These are phyloP conservation scores for Columba janthina DNA, from an alignment of 2,113 vertebrate species.

Conservation along the genomic window DNA sequence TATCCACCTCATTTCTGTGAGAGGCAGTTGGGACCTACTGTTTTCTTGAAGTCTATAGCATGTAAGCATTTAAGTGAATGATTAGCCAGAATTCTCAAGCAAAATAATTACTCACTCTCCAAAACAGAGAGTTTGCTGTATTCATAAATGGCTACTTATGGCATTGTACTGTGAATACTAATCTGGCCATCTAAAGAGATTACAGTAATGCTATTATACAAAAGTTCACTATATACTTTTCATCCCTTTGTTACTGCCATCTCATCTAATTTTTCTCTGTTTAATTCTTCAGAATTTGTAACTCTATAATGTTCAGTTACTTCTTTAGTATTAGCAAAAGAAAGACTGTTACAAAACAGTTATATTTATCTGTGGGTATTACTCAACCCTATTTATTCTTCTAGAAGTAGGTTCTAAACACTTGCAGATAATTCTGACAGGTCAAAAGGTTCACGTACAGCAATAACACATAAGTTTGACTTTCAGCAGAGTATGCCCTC, in stretches of 20 bases:
- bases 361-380: neutral
- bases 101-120: neutral
- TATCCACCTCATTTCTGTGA: neutral
- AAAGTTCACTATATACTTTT: neutral
- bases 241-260: neutral
- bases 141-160: neutral
- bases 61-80: neutral
- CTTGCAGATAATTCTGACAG: neutral
- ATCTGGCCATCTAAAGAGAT: neutral
- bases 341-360: neutral
- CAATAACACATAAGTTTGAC: rapidly evolving
- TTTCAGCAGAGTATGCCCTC: neutral
- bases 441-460: neutral
- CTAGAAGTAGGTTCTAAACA: neutral
- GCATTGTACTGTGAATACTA: neutral
- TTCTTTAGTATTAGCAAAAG: neutral
- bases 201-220: neutral
- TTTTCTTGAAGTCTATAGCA: neutral
- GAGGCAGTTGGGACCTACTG: neutral
- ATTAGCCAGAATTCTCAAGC: neutral
- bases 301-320: neutral
- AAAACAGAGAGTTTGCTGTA: neutral
- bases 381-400: neutral
- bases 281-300: neutral
- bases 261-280: neutral